Evolutionary conservation across 23 tunicate species (phyloP).

Genomic region (Corella eumyota): DNA sequence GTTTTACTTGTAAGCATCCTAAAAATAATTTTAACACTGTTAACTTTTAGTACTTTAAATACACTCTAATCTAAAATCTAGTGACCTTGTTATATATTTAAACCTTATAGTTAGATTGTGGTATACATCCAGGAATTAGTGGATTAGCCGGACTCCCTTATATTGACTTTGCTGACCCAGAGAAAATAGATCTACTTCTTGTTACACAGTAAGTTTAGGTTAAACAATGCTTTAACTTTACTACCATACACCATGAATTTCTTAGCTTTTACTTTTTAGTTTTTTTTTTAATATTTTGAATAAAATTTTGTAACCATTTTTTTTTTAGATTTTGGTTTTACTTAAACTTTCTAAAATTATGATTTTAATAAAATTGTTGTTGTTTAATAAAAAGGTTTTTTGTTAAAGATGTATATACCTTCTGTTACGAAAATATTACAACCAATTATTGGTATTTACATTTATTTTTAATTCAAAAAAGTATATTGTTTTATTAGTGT

Average conservation of each 20-base stretch:
- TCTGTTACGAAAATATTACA: too few relatives aligned
- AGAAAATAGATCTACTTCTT: constrained; percentile 72
- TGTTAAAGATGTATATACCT: too few relatives aligned
- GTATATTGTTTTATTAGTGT: too few relatives aligned
- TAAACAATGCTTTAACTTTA: not conserved
- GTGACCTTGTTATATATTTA: not conserved
- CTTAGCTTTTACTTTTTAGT: not conserved
- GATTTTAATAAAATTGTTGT: too few relatives aligned
- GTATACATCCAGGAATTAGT: constrained; percentile 94
- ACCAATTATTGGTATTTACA: too few relatives aligned
- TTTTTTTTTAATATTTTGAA: not conserved
- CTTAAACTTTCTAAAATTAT: too few relatives aligned
- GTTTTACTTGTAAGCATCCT: too few relatives aligned
- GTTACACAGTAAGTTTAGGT: constrained; percentile 64
- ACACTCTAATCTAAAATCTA: not conserved
- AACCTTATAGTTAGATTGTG: constrained; percentile 71
- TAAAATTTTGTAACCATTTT: not conserved
- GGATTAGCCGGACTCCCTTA: constrained; percentile 90
- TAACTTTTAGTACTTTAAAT: not conserved
- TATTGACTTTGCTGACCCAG: constrained; percentile 76
- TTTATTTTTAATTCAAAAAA: too few relatives aligned
- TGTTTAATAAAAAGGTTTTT: too few relatives aligned
- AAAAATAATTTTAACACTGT: not conserved
- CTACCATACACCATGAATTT: not conserved
- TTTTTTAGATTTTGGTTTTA: too few relatives aligned